Conservation (phyloP, 2,113 vertebrate genomes). For the Boulengeromyrus knoepffleri region DNA sequence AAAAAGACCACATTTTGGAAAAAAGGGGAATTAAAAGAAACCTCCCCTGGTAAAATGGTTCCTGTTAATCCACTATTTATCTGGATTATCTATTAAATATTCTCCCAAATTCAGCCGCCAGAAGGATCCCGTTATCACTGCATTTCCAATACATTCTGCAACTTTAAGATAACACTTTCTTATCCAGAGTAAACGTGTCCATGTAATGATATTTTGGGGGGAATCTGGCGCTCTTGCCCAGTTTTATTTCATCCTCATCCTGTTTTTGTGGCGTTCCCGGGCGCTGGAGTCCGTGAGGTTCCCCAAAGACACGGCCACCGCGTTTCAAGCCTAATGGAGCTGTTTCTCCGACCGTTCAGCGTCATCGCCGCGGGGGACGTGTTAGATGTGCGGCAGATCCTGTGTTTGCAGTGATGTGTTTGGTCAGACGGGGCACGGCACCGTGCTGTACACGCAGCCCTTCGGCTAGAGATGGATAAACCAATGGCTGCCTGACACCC, state of each 20-base stretch:
- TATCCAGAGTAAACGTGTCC: slow-evolving; percentile 1
- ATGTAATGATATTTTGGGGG: neutral
- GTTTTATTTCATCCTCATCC: neutral
- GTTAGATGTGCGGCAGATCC: neutral
- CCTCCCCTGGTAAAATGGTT: neutral
- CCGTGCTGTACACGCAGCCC: neutral
- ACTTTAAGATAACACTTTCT: slow-evolving; percentile 5
- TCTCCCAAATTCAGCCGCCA: neutral
- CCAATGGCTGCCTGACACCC: neutral
- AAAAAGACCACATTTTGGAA: neutral
- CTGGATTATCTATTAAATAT: slow-evolving; percentile 5
- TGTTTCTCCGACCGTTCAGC: neutral
- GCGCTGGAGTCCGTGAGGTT: neutral
- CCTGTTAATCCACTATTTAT: slow-evolving; percentile 15
- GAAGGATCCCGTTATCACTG: neutral
- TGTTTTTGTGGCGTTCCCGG: neutral
- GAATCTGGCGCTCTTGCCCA: too few relatives aligned
- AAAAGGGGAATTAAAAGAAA: neutral
- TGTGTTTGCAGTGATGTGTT: neutral
- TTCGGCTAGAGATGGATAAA: neutral
- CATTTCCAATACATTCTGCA: slow-evolving; percentile 13
- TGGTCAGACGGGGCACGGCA: neutral
- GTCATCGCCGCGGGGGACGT: neutral
- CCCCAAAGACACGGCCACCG: neutral
- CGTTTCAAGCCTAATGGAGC: neutral